Evolutionary conservation across 2,888 invertebrate genomes (phyloP).

Genomic region (Agriotes lineatus): DNA sequence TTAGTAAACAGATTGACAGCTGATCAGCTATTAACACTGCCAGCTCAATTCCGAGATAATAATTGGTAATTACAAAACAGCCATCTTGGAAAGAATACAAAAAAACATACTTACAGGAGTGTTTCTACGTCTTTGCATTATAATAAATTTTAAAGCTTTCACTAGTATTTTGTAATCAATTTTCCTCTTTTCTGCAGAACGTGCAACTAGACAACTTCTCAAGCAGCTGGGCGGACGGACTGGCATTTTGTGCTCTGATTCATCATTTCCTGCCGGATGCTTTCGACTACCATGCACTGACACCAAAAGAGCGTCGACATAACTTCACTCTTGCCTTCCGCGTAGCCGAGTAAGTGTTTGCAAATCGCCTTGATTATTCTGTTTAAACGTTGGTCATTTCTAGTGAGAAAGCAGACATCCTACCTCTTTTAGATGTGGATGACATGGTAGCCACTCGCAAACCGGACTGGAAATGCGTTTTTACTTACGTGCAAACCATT

Average conservation of each 20-base stretch:
- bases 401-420: constrained; percentile 97
- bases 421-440: constrained; percentile 96
- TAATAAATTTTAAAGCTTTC: background rate
- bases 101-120: no score
- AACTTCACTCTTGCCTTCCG: constrained; percentile 98
- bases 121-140: no score
- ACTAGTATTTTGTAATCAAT: background rate
- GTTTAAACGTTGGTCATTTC: constrained; percentile 53
- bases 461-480: constrained; percentile 99
- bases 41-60: no score
- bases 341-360: constrained; percentile 90
- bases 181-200: constrained; percentile 74
- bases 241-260: constrained; percentile 98
- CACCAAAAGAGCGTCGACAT: constrained; percentile 89
- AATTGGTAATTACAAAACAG: no score
- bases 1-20: no score
- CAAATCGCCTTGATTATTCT: constrained; percentile 56
- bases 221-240: constrained; percentile 97
- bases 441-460: constrained; percentile 98
- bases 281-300: constrained; percentile 92
- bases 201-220: constrained; percentile 99
- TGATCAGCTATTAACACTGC: no score
- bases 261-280: constrained; percentile 98
- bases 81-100: no score
- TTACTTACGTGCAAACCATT: constrained; percentile 98